Conservation (phyloP, 2,888 invertebrate species). For the Pristionchus exspectatus region DNA sequence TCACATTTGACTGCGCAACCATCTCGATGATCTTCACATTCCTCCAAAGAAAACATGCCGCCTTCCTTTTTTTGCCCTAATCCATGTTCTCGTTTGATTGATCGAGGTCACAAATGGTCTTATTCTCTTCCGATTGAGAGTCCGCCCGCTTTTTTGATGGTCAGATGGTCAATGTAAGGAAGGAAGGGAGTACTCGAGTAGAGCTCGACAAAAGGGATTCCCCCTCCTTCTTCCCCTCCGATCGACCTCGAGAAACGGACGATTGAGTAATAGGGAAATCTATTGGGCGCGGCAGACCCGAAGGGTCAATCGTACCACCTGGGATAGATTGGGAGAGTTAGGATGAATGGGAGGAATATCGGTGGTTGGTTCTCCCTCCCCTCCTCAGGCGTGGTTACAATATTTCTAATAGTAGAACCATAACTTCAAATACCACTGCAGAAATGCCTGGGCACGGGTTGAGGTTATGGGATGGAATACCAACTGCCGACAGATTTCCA, state of each 20-base stretch:
- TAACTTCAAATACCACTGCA: no score
- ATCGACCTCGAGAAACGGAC: conserved; percentile 32
- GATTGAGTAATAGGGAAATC: conserved; percentile 32
- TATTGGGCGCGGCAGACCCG: background rate
- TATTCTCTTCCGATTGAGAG: conserved; percentile 21
- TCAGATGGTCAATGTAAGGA: conserved; percentile 25
- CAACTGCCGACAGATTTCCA: no score
- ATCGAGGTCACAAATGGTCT: conserved; percentile 20
- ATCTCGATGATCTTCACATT: background rate
- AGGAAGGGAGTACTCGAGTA: conserved; percentile 9
- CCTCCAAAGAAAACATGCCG: background rate
- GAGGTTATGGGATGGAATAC: no score
- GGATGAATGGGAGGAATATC: background rate
- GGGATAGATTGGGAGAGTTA: background rate
- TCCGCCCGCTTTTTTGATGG: conserved; percentile 1
- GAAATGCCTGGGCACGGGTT: no score
- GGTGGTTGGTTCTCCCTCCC: no score
- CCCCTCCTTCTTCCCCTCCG: no score
- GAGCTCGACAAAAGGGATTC: conserved; percentile 7
- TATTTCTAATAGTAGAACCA: no score
- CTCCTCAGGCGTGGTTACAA: no score
- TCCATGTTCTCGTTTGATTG: conserved; percentile 35
- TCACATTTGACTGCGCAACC: background rate
- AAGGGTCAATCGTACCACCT: conserved; percentile 29
- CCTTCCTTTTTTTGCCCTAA: background rate